Evolutionary conservation across 1,140 invertebrate species (phyloP).

Genomic region (Ceratina japonica): DNA sequence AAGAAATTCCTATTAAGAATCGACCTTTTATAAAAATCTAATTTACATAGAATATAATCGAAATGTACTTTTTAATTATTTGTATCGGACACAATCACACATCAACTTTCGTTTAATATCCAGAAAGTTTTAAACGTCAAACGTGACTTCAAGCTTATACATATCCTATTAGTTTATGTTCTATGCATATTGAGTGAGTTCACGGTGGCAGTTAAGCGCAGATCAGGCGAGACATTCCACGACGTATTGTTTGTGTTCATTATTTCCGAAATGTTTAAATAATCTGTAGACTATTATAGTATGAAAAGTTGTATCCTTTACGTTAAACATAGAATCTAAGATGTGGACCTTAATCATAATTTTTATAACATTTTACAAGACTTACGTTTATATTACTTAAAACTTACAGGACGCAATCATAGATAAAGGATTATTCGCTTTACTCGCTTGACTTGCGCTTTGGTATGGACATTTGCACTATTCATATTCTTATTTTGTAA

Average conservation of each 20-base stretch:
- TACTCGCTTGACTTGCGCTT: slow-evolving; percentile 50
- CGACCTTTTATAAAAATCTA: slow-evolving; percentile 54
- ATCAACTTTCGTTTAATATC: slow-evolving; percentile 34
- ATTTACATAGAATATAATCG: slow-evolving; percentile 42
- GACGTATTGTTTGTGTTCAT: neutral
- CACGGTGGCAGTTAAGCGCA: slow-evolving; percentile 52
- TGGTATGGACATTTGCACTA: slow-evolving; percentile 33
- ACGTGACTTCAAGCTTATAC: slow-evolving; percentile 41
- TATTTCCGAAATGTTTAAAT: slow-evolving; percentile 17
- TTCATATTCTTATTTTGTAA: slow-evolving; percentile 19
- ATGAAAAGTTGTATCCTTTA: slow-evolving; percentile 21
- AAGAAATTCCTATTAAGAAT: slow-evolving; percentile 3
- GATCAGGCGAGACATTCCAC: slow-evolving; percentile 33
- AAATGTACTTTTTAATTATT: slow-evolving; percentile 41
- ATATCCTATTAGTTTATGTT: slow-evolving; percentile 34
- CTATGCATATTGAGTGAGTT: slow-evolving; percentile 47
- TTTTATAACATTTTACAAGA: slow-evolving; percentile 2
- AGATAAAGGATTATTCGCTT: slow-evolving; percentile 4
- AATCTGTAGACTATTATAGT: neutral
- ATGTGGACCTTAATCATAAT: neutral
- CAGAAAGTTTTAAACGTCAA: slow-evolving; percentile 9
- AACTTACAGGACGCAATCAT: slow-evolving; percentile 8
- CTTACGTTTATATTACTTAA: slow-evolving; percentile 24
- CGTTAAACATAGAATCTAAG: neutral
- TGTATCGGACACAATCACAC: slow-evolving; percentile 47